Conservation (phyloP, 2,888 invertebrate species). For the Coremacera marginata region DNA sequence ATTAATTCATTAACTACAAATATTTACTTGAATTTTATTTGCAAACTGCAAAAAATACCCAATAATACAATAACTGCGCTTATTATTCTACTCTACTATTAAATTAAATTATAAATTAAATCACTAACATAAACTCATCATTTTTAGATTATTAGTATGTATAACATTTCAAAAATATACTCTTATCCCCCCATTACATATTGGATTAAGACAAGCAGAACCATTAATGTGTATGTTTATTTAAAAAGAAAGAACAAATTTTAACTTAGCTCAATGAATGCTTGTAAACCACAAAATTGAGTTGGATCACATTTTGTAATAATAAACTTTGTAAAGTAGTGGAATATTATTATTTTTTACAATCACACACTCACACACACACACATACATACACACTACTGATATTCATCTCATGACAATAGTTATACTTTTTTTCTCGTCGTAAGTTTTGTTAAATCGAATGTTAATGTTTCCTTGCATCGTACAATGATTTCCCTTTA, state of each 20-base stretch:
- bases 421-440: neutral
- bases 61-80: conserved; percentile 20
- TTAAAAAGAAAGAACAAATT: conserved; percentile 10
- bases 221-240: conserved; percentile 1
- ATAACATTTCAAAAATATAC: conserved; percentile 18
- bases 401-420: conserved; percentile 1
- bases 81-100: conserved; percentile 26
- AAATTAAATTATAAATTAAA: conserved; percentile 16
- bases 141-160: conserved; percentile 15
- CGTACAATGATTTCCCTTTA: neutral
- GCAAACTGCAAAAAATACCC: conserved; percentile 17
- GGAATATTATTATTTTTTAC: neutral
- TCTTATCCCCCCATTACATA: neutral
- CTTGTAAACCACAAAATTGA: conserved; percentile 5
- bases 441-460: conserved; percentile 26
- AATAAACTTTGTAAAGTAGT: conserved; percentile 26
- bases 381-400: no score
- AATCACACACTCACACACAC: neutral
- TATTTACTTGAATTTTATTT: conserved; percentile 23
- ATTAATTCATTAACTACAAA: conserved; percentile 15
- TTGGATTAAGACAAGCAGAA: neutral
- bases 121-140: conserved; percentile 16
- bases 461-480: conserved; percentile 13
- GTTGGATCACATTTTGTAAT: conserved; percentile 11
- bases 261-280: neutral